phyloP scores from a whole-genome alignment of 1,140 invertebrate species.

The Sogatella furcifera region DNA sequence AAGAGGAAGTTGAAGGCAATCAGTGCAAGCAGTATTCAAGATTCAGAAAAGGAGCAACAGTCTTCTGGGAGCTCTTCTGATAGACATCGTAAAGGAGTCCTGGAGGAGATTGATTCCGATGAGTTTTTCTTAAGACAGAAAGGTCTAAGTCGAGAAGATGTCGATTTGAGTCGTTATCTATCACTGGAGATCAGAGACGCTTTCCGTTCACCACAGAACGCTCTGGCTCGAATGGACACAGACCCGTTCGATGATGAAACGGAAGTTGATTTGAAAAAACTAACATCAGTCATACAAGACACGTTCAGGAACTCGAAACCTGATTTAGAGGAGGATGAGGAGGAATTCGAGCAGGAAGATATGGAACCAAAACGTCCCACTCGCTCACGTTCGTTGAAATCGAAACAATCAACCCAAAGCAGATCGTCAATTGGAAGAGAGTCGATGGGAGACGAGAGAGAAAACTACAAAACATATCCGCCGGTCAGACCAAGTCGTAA shows the following conservation, averaged over 20 bases:
- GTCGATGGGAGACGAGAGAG: constrained; percentile 15
- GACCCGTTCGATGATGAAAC: constrained; percentile 27
- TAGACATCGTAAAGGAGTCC: constrained; percentile 44
- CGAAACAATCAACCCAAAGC: constrained; percentile 23
- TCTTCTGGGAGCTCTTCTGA: constrained; percentile 39
- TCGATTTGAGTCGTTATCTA: constrained; percentile 60
- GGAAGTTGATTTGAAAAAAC: background rate
- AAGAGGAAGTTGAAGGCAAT: constrained; percentile 19
- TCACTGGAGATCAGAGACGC: constrained; percentile 67
- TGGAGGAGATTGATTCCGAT: constrained; percentile 76
- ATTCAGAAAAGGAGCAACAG: constrained; percentile 33
- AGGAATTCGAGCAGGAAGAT: constrained; percentile 4
- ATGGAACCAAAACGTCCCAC: constrained; percentile 19
- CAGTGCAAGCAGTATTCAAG: constrained; percentile 18
- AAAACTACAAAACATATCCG: constrained; percentile 28
- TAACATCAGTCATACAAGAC: background rate
- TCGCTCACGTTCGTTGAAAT: constrained; percentile 26
- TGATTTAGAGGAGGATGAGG: constrained; percentile 28
- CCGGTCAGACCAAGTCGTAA: constrained; percentile 31
- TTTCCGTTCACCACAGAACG: constrained; percentile 51
- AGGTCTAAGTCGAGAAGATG: constrained; percentile 69
- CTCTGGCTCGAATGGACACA: constrained; percentile 44
- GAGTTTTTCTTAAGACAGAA: constrained; percentile 71
- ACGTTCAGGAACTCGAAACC: background rate
- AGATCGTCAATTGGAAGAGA: constrained; percentile 20